These are phyloP conservation scores for Halocynthia aurantium DNA, from an alignment of 23 tunicate species.

Conservation along the genomic window DNA sequence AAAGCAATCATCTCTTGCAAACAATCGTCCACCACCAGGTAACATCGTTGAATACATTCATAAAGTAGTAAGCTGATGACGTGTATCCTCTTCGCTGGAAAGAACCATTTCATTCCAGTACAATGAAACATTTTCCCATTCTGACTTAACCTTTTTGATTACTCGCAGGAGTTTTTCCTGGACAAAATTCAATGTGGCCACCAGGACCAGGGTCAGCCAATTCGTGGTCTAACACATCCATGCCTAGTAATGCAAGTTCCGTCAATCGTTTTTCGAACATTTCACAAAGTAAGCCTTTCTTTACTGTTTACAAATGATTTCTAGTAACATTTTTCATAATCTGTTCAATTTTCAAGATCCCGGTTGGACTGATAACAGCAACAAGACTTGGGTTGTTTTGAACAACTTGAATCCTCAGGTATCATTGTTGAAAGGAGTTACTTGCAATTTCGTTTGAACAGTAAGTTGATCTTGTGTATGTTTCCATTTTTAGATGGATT, in stretches of 20 bases:
- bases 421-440: not conserved
- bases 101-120: not conserved
- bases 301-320: too few relatives aligned
- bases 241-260: not conserved
- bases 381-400: constrained; percentile 66
- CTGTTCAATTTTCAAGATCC: constrained; percentile 14
- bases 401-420: constrained; percentile 79
- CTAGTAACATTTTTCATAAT: too few relatives aligned
- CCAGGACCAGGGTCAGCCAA: constrained; percentile 5
- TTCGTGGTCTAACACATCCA: not conserved
- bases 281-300: too few relatives aligned
- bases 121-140: not conserved
- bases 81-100: not conserved
- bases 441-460: not conserved
- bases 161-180: too few relatives aligned
- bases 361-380: constrained; percentile 20
- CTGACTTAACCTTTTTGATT: not conserved
- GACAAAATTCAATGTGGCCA: constrained; percentile 1
- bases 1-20: constrained; percentile 9
- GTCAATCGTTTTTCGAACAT: not conserved
- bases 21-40: constrained; percentile 5
- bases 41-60: not conserved
- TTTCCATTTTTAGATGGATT: constrained; percentile 48
- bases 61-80: not conserved
- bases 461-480: not conserved